Conservation (phyloP, 1,140 invertebrate genomes). For the Drosophila kepulauana region DNA sequence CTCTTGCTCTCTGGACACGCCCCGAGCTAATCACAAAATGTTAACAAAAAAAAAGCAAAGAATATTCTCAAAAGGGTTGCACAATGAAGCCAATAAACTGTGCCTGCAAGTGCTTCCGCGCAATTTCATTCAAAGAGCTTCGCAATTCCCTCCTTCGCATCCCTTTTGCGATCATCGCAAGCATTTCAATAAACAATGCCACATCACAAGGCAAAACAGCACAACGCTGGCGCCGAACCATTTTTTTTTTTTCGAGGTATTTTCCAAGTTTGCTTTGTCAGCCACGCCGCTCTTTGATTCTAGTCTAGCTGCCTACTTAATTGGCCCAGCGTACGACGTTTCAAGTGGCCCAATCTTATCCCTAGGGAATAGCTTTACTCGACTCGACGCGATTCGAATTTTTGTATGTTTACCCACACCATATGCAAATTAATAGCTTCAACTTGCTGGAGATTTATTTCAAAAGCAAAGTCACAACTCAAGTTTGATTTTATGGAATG, state of each 20-base stretch:
- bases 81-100: slow-evolving; percentile 78
- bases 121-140: slow-evolving; percentile 65
- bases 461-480: neutral
- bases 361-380: slow-evolving; percentile 18
- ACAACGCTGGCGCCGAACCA: slow-evolving; percentile 26
- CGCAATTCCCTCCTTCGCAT: neutral
- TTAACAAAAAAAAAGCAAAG: slow-evolving; percentile 26
- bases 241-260: slow-evolving; percentile 23
- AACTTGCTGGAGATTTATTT: neutral
- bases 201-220: slow-evolving; percentile 62
- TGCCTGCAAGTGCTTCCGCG: slow-evolving; percentile 74
- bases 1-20: slow-evolving; percentile 47
- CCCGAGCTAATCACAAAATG: slow-evolving; percentile 68
- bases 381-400: slow-evolving; percentile 3
- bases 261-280: slow-evolving; percentile 36
- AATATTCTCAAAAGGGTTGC: slow-evolving; percentile 58
- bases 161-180: slow-evolving; percentile 7
- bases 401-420: slow-evolving; percentile 26
- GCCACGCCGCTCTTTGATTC: slow-evolving; percentile 35
- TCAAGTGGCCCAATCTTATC: slow-evolving; percentile 25
- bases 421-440: slow-evolving; percentile 23
- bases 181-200: slow-evolving; percentile 74
- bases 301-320: slow-evolving; percentile 48
- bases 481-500: slow-evolving; percentile 17
- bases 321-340: slow-evolving; percentile 39